These are phyloP conservation scores for Drosophila mojavensis DNA, from an alignment of 1,140 invertebrate genomes.

Conservation along the genomic window DNA sequence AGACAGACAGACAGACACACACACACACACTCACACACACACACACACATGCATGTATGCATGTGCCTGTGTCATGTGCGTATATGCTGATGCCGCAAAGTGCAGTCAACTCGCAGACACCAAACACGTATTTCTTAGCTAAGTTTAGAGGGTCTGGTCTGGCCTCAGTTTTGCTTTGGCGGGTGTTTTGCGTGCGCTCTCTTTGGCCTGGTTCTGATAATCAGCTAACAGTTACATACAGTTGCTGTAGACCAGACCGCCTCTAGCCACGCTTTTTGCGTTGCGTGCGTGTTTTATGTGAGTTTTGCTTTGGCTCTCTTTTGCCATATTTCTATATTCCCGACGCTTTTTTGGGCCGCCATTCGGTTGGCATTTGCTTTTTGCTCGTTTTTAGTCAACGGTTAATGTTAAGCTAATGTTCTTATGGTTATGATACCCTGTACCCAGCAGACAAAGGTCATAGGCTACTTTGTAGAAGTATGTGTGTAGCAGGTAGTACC, in stretches of 20 bases:
- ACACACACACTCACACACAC: background rate
- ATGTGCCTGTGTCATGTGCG: too few species aligned
- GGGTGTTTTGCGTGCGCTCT: conserved; percentile 19
- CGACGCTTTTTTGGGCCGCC: conserved; percentile 17
- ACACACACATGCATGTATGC: background rate
- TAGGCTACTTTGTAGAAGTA: too few species aligned
- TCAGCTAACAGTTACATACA: conserved; percentile 20
- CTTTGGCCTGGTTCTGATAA: conserved; percentile 7
- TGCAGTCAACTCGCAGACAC: conserved; percentile 39
- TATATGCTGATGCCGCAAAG: conserved; percentile 28
- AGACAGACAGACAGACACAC: too few species aligned
- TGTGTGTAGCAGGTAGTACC: too few species aligned
- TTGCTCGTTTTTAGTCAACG: conserved; percentile 64
- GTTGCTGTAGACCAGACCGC: too few species aligned
- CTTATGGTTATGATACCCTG: conserved; percentile 14
- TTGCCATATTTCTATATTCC: conserved; percentile 36
- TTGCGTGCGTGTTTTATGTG: conserved; percentile 44
- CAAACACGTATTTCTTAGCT: background rate
- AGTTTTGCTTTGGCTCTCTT: background rate
- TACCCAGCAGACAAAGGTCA: background rate
- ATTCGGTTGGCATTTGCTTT: conserved; percentile 31
- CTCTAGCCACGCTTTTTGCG: conserved; percentile 5
- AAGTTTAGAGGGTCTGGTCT: background rate
- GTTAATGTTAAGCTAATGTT: conserved; percentile 72
- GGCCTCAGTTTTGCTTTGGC: background rate